Conservation (phyloP, 2,797 vertebrate species). For the Cetoscarus ocellatus region DNA sequence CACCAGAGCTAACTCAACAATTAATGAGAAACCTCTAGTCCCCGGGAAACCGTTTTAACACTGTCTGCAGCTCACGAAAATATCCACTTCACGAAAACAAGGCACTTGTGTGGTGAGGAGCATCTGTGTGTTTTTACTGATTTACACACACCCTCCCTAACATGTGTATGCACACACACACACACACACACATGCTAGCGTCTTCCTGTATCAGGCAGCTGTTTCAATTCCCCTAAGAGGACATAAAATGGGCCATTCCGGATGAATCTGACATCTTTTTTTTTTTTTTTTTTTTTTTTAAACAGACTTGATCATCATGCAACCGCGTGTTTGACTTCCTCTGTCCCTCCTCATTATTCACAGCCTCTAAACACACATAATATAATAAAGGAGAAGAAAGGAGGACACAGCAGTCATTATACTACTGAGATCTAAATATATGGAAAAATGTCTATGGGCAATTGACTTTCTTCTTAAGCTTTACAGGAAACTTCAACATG, state of each 20-base stretch:
- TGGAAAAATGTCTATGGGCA: no score
- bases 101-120: conserved; percentile 45
- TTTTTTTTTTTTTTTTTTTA: conserved; percentile 21
- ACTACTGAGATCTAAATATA: neutral
- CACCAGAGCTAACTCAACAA: conserved; percentile 58
- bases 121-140: conserved; percentile 60
- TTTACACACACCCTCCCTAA: neutral
- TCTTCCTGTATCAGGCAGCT: conserved; percentile 55
- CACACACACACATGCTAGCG: conserved; percentile 6
- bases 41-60: conserved; percentile 38
- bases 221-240: conserved; percentile 55
- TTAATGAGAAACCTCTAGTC: conserved; percentile 69
- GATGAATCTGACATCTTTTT: conserved; percentile 42
- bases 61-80: conserved; percentile 43
- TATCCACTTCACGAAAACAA: conserved; percentile 62
- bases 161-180: neutral
- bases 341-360: conserved; percentile 28
- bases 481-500: no score
- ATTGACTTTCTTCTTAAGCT: no score
- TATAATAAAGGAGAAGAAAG: conserved; percentile 4
- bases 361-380: neutral
- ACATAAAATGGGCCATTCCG: conserved; percentile 42
- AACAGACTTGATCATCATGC: conserved; percentile 34
- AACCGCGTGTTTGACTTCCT: conserved; percentile 31
- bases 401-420: conserved; percentile 22